phyloP scores from a whole-genome alignment of 2,113 vertebrate species.

The Delphinus delphis region DNA sequence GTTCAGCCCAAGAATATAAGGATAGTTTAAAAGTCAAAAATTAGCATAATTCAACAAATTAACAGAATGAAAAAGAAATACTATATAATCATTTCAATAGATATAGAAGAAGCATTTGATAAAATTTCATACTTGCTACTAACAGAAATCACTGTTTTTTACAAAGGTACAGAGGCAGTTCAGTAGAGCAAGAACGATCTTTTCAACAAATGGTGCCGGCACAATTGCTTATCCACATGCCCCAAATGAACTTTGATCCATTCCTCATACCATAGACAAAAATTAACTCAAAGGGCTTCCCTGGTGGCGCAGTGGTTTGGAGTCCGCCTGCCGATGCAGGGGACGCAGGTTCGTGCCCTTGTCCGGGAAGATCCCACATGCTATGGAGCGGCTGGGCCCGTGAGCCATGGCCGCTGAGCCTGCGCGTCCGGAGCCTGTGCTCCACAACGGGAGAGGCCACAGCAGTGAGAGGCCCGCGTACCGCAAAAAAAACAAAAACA shows the following conservation, averaged over 20 bases:
- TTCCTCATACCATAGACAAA: background rate
- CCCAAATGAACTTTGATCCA: background rate
- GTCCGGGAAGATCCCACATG: no score
- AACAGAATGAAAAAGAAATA: background rate
- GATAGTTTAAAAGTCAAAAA: background rate
- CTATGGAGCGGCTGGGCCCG: no score
- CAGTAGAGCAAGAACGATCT: background rate
- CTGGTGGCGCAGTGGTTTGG: no score
- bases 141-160: background rate
- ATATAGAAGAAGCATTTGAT: background rate
- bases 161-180: background rate
- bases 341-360: no score
- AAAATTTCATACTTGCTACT: background rate
- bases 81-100: background rate
- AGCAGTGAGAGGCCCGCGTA: no score
- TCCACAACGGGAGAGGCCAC: no score
- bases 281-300: background rate
- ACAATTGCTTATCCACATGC: no score
- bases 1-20: background rate
- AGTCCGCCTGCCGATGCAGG: no score
- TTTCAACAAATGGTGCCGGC: background rate
- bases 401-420: no score
- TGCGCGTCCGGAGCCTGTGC: no score
- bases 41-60: background rate
- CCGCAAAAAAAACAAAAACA: no score